Evolutionary conservation across 1,140 invertebrate species (phyloP).

Genomic region (Hycleus cichorii): DNA sequence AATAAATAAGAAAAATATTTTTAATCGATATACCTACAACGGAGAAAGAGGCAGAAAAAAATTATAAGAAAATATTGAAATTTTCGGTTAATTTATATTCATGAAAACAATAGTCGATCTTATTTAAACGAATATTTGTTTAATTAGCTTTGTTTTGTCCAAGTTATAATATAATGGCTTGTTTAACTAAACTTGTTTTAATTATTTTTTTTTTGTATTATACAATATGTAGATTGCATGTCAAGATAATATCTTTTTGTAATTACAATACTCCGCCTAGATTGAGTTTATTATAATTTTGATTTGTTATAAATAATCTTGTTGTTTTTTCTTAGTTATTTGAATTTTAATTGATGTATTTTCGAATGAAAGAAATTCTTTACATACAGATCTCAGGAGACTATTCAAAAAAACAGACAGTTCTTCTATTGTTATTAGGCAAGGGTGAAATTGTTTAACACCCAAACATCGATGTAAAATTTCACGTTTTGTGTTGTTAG

Average conservation of each 20-base stretch:
- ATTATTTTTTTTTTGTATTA: constrained; percentile 14
- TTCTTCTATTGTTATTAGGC: constrained; percentile 5
- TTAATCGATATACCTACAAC: no score
- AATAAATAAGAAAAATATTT: no score
- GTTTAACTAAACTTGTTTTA: constrained; percentile 16
- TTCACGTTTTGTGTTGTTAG: constrained; percentile 3
- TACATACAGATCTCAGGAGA: background rate
- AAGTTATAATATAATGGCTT: constrained; percentile 9
- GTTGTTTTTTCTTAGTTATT: no score
- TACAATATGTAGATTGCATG: constrained; percentile 17
- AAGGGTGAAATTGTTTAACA: constrained; percentile 2
- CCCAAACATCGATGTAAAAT: constrained; percentile 8
- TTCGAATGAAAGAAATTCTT: no score
- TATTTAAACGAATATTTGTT: constrained; percentile 12
- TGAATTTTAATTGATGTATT: no score
- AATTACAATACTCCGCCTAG: constrained; percentile 15
- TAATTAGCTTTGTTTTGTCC: constrained; percentile 9
- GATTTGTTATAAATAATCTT: constrained; percentile 3
- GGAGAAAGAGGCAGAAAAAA: no score
- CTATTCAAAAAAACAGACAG: constrained; percentile 1
- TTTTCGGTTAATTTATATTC: constrained; percentile 3
- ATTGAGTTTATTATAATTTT: constrained; percentile 16
- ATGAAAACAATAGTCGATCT: constrained; percentile 7
- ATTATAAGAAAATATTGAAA: no score
- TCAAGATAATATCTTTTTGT: constrained; percentile 17